Conservation (phyloP, 2,797 vertebrate species). For the Lacerta bilineata region DNA sequence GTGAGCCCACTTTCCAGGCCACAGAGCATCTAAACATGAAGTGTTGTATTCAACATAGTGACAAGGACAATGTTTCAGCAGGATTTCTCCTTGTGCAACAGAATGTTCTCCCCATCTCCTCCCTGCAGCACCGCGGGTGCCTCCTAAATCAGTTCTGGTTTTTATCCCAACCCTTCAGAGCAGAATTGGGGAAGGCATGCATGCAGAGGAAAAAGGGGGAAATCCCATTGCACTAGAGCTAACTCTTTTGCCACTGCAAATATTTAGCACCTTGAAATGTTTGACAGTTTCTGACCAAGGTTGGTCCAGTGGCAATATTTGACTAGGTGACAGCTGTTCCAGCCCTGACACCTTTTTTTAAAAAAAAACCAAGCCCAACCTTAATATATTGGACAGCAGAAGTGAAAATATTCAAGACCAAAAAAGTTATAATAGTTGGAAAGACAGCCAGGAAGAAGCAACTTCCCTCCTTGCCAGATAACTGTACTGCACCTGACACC, state of each 20-base stretch:
- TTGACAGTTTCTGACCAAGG: not conserved
- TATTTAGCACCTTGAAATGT: no score
- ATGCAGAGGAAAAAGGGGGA: no score
- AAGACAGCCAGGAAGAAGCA: not conserved
- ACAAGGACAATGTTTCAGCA: no score
- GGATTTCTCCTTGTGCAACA: no score
- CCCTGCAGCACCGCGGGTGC: no score
- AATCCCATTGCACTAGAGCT: no score
- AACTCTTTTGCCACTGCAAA: no score
- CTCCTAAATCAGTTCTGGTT: no score
- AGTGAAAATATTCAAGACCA: not conserved
- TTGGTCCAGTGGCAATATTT: not conserved
- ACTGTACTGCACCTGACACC: not conserved
- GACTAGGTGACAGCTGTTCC: not conserved
- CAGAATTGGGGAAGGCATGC: no score
- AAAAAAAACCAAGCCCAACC: not conserved
- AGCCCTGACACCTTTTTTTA: not conserved
- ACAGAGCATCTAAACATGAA: not conserved
- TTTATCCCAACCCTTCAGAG: no score
- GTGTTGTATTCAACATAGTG: no score
- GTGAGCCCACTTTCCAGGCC: not conserved
- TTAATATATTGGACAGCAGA: not conserved
- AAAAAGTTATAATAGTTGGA: not conserved
- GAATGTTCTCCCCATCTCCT: no score
- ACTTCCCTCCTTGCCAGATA: fast-evolving